A percentile compares a stretch with the other conserved stretches of the same genome.
Conservation (phyloP, 2,888 invertebrate species). For the Drosophila antonietae region DNA sequence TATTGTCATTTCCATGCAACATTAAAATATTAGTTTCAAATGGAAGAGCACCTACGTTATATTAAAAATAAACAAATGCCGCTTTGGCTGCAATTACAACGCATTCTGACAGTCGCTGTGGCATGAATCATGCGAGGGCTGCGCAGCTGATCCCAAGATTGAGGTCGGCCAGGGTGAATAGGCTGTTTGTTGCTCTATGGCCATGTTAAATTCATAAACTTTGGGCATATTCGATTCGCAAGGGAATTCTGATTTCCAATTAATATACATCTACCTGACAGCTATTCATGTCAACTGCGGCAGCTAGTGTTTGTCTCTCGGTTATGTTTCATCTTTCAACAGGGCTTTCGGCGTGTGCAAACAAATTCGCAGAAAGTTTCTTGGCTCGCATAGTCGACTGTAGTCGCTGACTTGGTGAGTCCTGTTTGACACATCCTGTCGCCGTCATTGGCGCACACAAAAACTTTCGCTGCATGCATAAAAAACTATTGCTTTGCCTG, state of each 20-base stretch:
- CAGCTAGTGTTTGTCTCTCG: background rate
- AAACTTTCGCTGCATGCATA: slow-evolving; percentile 45
- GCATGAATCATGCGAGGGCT: slow-evolving; percentile 36
- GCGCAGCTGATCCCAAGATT: slow-evolving; percentile 31
- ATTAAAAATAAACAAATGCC: slow-evolving; percentile 62
- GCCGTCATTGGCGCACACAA: slow-evolving; percentile 36
- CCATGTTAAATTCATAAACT: background rate
- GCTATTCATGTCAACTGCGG: background rate
- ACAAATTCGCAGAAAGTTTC: slow-evolving; percentile 59
- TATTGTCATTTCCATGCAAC: slow-evolving; percentile 54
- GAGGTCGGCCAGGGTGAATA: slow-evolving; percentile 28
- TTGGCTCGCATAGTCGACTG: background rate
- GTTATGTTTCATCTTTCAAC: background rate
- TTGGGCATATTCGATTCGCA: background rate
- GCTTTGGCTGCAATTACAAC: slow-evolving; percentile 44
- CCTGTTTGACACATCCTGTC: slow-evolving; percentile 70
- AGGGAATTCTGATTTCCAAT: background rate
- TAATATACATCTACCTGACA: background rate
- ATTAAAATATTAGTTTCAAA: slow-evolving; percentile 66
- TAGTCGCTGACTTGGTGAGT: slow-evolving; percentile 28
- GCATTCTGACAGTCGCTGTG: slow-evolving; percentile 52
- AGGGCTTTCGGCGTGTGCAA: slow-evolving; percentile 27
- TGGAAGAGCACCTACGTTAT: slow-evolving; percentile 21
- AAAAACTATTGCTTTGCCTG: slow-evolving; percentile 22
- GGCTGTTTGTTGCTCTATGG: slow-evolving; percentile 17